Percentiles rank a stretch among this genome's conserved stretches.
phyloP scores from a whole-genome alignment of 2,797 vertebrate genomes.

The Myotis myotis region DNA sequence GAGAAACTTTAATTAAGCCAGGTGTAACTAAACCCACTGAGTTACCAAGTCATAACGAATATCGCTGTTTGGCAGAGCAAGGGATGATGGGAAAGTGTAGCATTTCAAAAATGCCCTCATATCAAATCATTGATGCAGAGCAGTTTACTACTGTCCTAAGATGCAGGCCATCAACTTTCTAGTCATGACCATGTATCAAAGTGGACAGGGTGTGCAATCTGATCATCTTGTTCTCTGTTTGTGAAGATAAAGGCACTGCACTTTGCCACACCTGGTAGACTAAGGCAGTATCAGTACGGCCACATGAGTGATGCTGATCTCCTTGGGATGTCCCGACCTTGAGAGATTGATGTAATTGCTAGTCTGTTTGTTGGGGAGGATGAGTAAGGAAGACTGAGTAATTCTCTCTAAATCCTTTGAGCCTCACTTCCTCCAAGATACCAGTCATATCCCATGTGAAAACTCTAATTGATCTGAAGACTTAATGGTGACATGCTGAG shows the following conservation, averaged over 20 bases:
- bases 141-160: conserved; percentile 77
- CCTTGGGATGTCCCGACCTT: conserved; percentile 53
- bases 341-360: conserved; percentile 52
- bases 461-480: conserved; percentile 38
- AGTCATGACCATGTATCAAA: conserved; percentile 86
- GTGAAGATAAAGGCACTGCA: conserved; percentile 79
- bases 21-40: conserved; percentile 61
- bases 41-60: conserved; percentile 70
- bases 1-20: conserved; percentile 73
- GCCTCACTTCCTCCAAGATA: conserved; percentile 21
- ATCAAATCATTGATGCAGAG: conserved; percentile 85
- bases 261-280: conserved; percentile 83
- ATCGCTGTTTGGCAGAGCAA: conserved; percentile 66
- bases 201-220: conserved; percentile 83
- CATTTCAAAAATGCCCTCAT: conserved; percentile 82
- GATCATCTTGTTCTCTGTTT: conserved; percentile 83
- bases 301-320: conserved; percentile 68
- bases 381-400: background rate
- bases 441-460: conserved; percentile 27
- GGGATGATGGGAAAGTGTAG: conserved; percentile 83
- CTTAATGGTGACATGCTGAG: conserved; percentile 17
- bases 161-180: conserved; percentile 80
- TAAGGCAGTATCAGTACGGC: conserved; percentile 84
- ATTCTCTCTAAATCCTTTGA: conserved; percentile 35
- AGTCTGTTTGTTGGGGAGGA: conserved; percentile 30